Evolutionary conservation across 2,888 invertebrate genomes (phyloP), one percentile per base, ranked within the genome.

Genomic region (Agrypnus murinus): DNA sequence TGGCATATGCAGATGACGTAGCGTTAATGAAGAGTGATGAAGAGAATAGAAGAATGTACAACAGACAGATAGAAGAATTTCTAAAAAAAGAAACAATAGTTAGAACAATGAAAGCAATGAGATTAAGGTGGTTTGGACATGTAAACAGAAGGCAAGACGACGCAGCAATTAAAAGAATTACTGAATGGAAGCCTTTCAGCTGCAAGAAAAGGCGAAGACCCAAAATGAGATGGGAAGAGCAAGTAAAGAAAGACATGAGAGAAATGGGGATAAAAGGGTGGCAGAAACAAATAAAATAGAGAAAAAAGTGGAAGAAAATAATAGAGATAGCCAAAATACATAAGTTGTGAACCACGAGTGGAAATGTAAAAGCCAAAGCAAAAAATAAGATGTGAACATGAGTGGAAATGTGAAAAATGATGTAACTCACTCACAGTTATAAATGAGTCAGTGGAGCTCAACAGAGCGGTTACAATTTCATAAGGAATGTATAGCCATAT

Each of bases 261-360:
- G 15, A 5, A 48, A 5, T 48, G 48, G 48, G 48, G 25, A 53
- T 53, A 53, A 53, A 19, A 53, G 9, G 10, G 8, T 53, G 53
- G 53, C 17, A 53, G 25, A n/a, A 12, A 14, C 17, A 53, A 53
- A 25, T 6, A 6, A 17, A 53, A 10, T 6, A 53, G 25, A 53
- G 25, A 31, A 31, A 1, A 31, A 31, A 53, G 31, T 53, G 53
- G 53, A 53, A 53, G 31, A 53, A 25, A 53, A 53, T 53, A 53
- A 53, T n/a, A n/a, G 5, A 8, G 7, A n/a, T 8, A 43, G 43
- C 43, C 43, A 43, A n/a, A n/a, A 43, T n/a, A 43, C 43, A 43
- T n/a, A 43, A 43, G 43, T 34, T n/a, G n/a, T n/a, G n/a, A n/a
- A n/a, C n/a, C n/a, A n/a, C n/a, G n/a, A n/a, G n/a, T n/a, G n/a